These are phyloP conservation scores for Nomada goodeniana DNA, from an alignment of 2,888 invertebrate genomes.

Conservation along the genomic window DNA sequence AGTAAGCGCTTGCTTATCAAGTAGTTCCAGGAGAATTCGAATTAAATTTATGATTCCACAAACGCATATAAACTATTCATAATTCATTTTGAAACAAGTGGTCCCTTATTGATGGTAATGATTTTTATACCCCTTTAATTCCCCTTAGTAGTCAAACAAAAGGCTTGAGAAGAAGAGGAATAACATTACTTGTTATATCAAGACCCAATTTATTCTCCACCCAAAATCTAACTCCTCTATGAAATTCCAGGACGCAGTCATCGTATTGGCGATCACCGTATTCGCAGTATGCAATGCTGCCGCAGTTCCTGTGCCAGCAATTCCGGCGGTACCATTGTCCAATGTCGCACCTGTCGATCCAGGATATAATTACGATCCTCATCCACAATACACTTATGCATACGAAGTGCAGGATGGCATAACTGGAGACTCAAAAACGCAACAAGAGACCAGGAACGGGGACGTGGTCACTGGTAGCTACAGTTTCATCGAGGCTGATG, in stretches of 20 bases:
- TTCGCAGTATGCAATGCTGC: constrained; percentile 40
- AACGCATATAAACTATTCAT: too few species aligned
- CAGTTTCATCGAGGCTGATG: constrained; percentile 80
- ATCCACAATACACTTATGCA: constrained; percentile 80
- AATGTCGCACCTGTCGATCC: constrained; percentile 66
- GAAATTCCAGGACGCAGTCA: constrained; percentile 58
- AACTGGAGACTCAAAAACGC: constrained; percentile 80
- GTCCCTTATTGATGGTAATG: too few species aligned
- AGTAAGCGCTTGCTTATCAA: too few species aligned
- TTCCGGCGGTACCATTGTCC: constrained; percentile 51
- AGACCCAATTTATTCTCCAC: not conserved
- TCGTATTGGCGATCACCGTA: constrained; percentile 44
- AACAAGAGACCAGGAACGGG: constrained; percentile 79
- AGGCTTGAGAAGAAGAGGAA: too few species aligned
- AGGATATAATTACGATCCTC: constrained; percentile 76
- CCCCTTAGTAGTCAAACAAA: too few species aligned
- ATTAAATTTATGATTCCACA: too few species aligned
- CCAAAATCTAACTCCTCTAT: not conserved
- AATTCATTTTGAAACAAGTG: too few species aligned
- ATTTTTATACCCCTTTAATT: too few species aligned
- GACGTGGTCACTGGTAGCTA: constrained; percentile 80
- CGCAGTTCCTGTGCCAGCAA: constrained; percentile 38
- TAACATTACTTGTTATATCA: too few species aligned
- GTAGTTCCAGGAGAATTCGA: too few species aligned
- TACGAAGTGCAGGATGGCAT: constrained; percentile 79